Conservation (phyloP, 2,888 invertebrate genomes). For the Crematogaster levior region DNA sequence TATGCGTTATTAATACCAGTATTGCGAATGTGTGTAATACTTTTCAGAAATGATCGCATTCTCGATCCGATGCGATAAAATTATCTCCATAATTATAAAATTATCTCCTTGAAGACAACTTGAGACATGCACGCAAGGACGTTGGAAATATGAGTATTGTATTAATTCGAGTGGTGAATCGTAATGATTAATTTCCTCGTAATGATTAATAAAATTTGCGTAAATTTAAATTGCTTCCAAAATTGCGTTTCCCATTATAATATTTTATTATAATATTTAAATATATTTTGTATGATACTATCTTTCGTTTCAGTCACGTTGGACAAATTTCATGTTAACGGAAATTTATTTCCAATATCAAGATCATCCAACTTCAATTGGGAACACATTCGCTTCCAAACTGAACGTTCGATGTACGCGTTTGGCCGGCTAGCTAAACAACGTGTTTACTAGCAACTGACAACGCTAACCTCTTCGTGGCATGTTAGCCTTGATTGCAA, state of each 20-base stretch:
- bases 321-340: not conserved
- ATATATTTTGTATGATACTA: not conserved
- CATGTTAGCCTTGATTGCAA: conserved; percentile 66
- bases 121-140: not conserved
- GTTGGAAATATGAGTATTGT: too few species aligned
- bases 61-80: not conserved
- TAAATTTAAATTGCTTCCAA: not conserved
- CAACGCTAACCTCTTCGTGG: conserved; percentile 72
- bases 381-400: conserved; percentile 53
- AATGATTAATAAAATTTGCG: not conserved
- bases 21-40: conserved; percentile 1
- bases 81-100: not conserved
- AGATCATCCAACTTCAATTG: conserved; percentile 55
- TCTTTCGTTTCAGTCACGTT: not conserved
- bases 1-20: conserved; percentile 73
- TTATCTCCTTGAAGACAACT: conserved; percentile 6
- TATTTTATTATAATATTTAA: not conserved
- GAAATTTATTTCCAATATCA: conserved; percentile 33
- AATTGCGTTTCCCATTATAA: not conserved
- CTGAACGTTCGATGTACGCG: conserved; percentile 50
- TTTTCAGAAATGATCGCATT: conserved; percentile 16
- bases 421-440: conserved; percentile 68
- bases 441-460: conserved; percentile 75
- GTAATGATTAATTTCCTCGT: too few species aligned
- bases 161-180: not conserved